Base-by-base conservation (phyloP, 2,797 vertebrate genomes). In the Sparus aurata region DNA sequence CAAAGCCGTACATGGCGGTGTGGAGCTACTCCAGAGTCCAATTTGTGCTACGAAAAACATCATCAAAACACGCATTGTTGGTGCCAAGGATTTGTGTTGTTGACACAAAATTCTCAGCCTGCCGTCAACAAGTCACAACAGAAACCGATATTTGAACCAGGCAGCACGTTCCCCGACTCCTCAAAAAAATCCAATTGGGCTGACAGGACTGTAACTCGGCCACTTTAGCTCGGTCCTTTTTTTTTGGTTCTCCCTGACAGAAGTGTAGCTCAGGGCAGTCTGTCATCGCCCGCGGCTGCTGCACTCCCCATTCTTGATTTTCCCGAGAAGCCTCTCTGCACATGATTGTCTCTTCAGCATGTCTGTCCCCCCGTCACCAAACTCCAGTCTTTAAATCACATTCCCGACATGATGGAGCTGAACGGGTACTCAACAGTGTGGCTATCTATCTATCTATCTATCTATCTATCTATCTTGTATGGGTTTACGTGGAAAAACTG, bases 81-180 rank as follows among this genome's bases (percentile, higher is more conserved):
- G 1, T 69, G 17, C 9, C 18, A 54, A 3, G 3, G n/a, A 27
- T 71, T 20, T 20, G 9, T 55, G 55, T 41, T 27, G 38, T 74
- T 58, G 23, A 47, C 61, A 54, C 38, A 20, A 34, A 60, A 55
- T 16, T 53, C 12, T 50, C 5, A 25, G 34, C 8, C 46, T 38
- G 23, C 47, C 71, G 54, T 79, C 72, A 80, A 58, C 57, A 45
- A 47, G 73, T 81, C 75, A 77, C 63, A 49, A 63, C 25, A 75
- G 34, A 79, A 65, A 73, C 34, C 63, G 50, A 66, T 60, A 70
- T 69, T 50, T 49, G n/a, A 30, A 73, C 5, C 45, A 65, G 73
- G 22, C 25, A 15, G 38, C 70, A 69, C 70, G 75, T 77, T 73
- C n/a, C 9, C 6, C 60, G 15, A 22, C 69, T 49, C 45, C 65